phyloP scores from a whole-genome alignment of 2,888 invertebrate genomes.

The Eupithecia subumbrata region DNA sequence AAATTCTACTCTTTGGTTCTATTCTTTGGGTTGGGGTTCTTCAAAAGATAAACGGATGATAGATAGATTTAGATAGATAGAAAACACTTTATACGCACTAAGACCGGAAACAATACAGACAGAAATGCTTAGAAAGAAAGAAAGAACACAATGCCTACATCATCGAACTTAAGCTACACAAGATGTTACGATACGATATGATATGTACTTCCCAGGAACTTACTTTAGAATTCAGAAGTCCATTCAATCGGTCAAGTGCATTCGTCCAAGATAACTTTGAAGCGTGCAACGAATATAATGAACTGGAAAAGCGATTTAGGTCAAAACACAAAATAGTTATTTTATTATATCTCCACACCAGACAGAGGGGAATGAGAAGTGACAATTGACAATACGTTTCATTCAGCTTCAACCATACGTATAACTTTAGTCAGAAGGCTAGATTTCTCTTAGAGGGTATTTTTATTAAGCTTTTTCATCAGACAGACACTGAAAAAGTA shows the following conservation, averaged over 20 bases:
- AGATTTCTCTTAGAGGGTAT: background rate
- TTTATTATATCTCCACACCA: conserved; percentile 6
- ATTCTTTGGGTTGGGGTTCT: background rate
- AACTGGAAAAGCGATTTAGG: conserved; percentile 50
- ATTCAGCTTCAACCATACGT: background rate
- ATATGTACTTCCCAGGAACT: background rate
- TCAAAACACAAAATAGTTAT: conserved; percentile 36
- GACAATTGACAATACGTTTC: conserved; percentile 2
- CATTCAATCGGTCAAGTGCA: conserved; percentile 41
- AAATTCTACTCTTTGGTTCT: no score
- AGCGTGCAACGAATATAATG: conserved; percentile 47
- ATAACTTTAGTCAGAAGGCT: background rate
- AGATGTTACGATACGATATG: background rate
- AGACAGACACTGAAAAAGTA: background rate
- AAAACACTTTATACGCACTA: no score
- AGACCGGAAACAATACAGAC: background rate
- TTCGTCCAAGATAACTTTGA: conserved; percentile 31
- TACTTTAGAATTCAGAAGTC: background rate
- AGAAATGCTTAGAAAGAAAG: background rate
- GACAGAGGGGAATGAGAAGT: background rate
- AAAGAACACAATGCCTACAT: no score
- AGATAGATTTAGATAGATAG: no score
- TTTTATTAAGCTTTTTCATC: background rate
- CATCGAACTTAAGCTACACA: no score
- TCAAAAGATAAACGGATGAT: background rate